These are phyloP conservation scores for Thyatira batis DNA, from an alignment of 2,888 invertebrate species.

Conservation along the genomic window DNA sequence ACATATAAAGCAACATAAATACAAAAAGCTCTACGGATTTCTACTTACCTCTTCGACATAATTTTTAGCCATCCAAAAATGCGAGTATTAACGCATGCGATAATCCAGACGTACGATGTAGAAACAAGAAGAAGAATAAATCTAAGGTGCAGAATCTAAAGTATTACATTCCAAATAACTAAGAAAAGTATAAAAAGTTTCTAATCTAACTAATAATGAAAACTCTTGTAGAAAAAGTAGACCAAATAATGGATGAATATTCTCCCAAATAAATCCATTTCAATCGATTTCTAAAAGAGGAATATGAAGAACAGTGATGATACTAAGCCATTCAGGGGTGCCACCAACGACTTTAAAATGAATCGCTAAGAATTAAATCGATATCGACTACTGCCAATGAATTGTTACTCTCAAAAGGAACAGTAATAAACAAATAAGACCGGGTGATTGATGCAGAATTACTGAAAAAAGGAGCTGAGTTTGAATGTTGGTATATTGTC, in stretches of 20 bases:
- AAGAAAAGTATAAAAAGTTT: conserved; percentile 44
- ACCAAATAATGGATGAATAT: conserved; percentile 69
- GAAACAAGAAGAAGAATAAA: conserved; percentile 65
- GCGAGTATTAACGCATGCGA: conserved; percentile 54
- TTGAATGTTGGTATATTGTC: conserved; percentile 30
- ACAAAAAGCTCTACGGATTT: conserved; percentile 24
- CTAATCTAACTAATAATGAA: conserved; percentile 67
- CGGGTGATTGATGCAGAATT: conserved; percentile 56
- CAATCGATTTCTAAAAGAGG: conserved; percentile 60
- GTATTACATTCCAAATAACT: conserved; percentile 65
- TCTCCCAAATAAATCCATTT: conserved; percentile 63
- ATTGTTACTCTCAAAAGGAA: conserved; percentile 52
- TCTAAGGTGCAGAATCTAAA: conserved; percentile 77
- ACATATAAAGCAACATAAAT: conserved; percentile 34
- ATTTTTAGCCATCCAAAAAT: conserved; percentile 41
- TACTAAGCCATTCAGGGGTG: conserved; percentile 81
- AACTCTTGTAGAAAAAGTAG: conserved; percentile 65
- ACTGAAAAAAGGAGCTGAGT: conserved; percentile 40
- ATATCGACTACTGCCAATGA: conserved; percentile 65
- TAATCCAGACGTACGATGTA: conserved; percentile 60
- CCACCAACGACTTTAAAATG: conserved; percentile 72
- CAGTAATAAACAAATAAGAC: conserved; percentile 52
- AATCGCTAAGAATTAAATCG: conserved; percentile 59
- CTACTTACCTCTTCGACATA: conserved; percentile 49
- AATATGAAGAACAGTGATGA: conserved; percentile 71